These are phyloP conservation scores for Bactericera cockerelli DNA, from an alignment of 1,140 invertebrate genomes.

Conservation along the genomic window DNA sequence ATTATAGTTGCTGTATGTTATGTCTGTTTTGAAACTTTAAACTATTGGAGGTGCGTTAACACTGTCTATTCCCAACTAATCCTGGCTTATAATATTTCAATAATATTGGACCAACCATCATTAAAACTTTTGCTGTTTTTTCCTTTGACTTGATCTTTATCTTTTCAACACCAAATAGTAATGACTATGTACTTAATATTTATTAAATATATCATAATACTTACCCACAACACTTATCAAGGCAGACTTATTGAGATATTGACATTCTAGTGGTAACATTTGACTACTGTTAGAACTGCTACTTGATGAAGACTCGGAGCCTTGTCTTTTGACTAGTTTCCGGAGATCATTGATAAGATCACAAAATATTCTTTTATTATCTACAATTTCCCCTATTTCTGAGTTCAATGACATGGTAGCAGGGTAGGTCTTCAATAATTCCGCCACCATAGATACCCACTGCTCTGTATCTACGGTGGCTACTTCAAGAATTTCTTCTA, in stretches of 20 bases:
- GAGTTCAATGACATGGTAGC: conserved; percentile 73
- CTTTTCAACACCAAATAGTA: too few species aligned
- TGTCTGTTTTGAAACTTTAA: too few species aligned
- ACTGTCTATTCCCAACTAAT: too few species aligned
- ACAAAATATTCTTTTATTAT: conserved; percentile 74
- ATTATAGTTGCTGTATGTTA: too few species aligned
- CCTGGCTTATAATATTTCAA: too few species aligned
- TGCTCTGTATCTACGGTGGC: conserved; percentile 80
- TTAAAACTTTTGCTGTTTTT: too few species aligned
- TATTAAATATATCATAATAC: too few species aligned
- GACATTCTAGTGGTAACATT: conserved; percentile 87
- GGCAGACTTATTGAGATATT: conserved; percentile 89
- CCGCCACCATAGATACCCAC: conserved; percentile 92
- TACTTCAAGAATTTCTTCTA: conserved; percentile 87
- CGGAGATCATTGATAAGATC: conserved; percentile 77
- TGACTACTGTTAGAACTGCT: conserved; percentile 26
- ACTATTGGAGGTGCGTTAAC: too few species aligned
- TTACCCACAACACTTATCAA: conserved; percentile 66
- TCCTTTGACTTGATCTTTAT: too few species aligned
- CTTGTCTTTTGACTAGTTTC: conserved; percentile 41
- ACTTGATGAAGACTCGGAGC: background rate
- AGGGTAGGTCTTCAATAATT: conserved; percentile 87
- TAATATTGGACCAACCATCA: too few species aligned
- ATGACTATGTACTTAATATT: too few species aligned
- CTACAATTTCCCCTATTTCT: conserved; percentile 66